Conservation (phyloP, 2,888 invertebrate species). For the Unio delphinus region DNA sequence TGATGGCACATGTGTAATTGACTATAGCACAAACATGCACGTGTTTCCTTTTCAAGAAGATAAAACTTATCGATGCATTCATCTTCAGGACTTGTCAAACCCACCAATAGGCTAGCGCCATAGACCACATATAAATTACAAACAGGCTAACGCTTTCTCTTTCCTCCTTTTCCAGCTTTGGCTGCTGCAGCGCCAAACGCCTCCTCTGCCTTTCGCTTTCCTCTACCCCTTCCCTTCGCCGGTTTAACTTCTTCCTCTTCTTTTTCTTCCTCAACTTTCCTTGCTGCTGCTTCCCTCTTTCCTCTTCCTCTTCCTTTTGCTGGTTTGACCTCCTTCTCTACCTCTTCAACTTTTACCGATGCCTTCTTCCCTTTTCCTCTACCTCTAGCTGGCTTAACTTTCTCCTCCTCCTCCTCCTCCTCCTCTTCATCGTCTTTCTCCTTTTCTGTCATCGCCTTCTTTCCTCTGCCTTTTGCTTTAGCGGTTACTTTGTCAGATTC, state of each 20-base stretch:
- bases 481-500: conserved; percentile 13
- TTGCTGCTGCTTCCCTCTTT: conserved; percentile 7
- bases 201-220: conserved; percentile 25
- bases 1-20: no score
- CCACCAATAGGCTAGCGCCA: no score
- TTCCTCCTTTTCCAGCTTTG: conserved; percentile 18
- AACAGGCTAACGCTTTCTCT: conserved; percentile 13
- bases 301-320: conserved; percentile 20
- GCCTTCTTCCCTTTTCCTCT: conserved; percentile 7
- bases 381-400: conserved; percentile 5
- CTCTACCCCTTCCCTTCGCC: conserved; percentile 28
- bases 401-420: conserved; percentile 12
- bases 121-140: no score
- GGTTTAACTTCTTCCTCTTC: conserved; percentile 4
- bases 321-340: conserved; percentile 6
- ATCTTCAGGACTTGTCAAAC: no score
- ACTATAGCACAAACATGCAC: no score
- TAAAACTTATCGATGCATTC: no score
- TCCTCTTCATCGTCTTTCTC: conserved; percentile 15
- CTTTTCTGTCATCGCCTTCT: conserved; percentile 12
- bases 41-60: no score
- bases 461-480: conserved; percentile 15
- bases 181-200: conserved; percentile 19
- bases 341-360: conserved; percentile 8
- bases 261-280: conserved; percentile 3